These are phyloP conservation scores for Boulengeromyrus knoepffleri DNA, from an alignment of 2,113 vertebrate species.

Conservation along the genomic window DNA sequence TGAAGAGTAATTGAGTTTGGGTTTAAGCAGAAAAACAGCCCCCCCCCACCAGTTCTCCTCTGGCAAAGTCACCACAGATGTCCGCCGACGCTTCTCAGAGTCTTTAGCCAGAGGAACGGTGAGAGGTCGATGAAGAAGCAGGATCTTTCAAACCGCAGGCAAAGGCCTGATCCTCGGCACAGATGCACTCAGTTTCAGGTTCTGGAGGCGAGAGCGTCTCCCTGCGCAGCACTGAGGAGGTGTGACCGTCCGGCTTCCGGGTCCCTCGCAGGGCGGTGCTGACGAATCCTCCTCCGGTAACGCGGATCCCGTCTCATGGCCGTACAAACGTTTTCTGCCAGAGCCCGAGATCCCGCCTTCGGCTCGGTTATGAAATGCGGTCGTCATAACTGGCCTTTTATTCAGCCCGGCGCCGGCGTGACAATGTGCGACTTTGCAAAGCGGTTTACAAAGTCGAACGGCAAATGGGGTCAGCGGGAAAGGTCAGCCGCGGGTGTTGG, in stretches of 20 bases:
- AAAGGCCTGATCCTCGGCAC: background rate
- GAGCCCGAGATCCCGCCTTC: background rate
- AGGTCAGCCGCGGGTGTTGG: background rate
- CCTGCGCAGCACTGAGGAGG: background rate
- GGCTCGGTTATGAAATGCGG: background rate
- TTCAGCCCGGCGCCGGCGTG: background rate
- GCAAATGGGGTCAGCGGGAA: background rate
- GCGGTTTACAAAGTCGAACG: background rate
- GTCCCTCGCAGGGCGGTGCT: background rate
- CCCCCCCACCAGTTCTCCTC: constrained; percentile 49
- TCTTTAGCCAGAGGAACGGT: background rate
- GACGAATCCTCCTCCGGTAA: background rate
- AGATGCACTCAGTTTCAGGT: background rate
- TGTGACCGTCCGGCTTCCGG: background rate
- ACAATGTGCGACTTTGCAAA: background rate
- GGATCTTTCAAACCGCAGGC: background rate
- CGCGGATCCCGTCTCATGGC: background rate
- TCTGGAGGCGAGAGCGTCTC: background rate
- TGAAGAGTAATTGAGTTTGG: no score
- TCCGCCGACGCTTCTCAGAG: background rate
- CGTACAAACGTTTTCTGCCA: background rate
- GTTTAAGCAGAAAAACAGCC: constrained; percentile 65
- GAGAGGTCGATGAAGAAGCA: background rate
- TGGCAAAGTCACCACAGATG: background rate
- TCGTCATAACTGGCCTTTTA: background rate